Conservation (phyloP, 2,888 invertebrate species). For the Dyspetes luteomarginatus region DNA sequence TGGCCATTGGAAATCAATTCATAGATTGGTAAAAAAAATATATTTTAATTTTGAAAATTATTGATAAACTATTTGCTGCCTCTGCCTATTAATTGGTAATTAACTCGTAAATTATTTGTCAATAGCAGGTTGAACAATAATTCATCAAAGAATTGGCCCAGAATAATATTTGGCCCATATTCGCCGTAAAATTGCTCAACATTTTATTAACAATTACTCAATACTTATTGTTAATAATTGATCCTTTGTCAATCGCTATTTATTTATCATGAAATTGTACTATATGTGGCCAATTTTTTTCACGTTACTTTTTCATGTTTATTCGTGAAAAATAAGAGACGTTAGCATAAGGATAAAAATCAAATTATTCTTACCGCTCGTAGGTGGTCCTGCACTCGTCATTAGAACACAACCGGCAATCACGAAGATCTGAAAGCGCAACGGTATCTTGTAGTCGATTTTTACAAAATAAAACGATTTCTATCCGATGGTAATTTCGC, state of each 20-base stretch:
- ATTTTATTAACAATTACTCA: not conserved
- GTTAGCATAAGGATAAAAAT: conserved; percentile 19
- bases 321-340: conserved; percentile 18
- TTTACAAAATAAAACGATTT: conserved; percentile 18
- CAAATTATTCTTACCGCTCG: conserved; percentile 71
- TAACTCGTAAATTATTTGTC: too few relatives aligned
- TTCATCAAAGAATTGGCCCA: too few relatives aligned
- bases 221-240: not conserved
- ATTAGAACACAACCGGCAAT: conserved; percentile 69
- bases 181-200: too few relatives aligned
- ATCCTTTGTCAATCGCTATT: not conserved
- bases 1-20: too few relatives aligned
- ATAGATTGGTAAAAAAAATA: too few relatives aligned
- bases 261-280: not conserved
- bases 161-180: too few relatives aligned
- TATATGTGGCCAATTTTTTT: not conserved
- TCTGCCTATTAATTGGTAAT: too few relatives aligned
- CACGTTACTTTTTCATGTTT: not conserved
- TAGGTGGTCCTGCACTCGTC: conserved; percentile 69
- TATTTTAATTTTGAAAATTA: too few relatives aligned
- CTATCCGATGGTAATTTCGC: not conserved
- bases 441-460: conserved; percentile 13
- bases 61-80: too few relatives aligned
- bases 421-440: conserved; percentile 70
- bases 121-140: too few relatives aligned